Base-by-base conservation (phyloP, 2,888 invertebrate genomes). In the Blastobasis adustella region DNA sequence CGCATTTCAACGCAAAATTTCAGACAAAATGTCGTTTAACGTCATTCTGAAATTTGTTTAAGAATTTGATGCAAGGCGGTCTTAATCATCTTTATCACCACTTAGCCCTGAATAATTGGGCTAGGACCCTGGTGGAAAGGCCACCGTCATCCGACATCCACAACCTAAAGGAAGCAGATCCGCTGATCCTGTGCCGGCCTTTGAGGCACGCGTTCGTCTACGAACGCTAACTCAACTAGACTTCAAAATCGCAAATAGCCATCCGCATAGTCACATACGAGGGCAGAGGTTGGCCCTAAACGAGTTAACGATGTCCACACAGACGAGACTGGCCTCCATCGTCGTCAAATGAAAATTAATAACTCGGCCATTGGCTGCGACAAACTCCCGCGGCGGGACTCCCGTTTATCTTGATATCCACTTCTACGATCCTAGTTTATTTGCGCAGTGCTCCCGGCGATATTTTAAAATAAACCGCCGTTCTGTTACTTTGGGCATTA, bases 261-360 rank as follows among this genome's bases (percentile, higher is more conserved):
- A 23, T 23, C 23, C 23, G 23, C 23, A 23, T 23, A 23, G 23
- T 23, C 3, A 23, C 23, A 45, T 6, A 10, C 10, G 44, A 45
- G 4, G 6, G n/a, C 44, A 45, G 8, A 7, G 3, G 10, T 23
- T 50, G n/a, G 58, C 50, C 58, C 51, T 58, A 62, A 60, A 58
- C 56, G 54, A 67, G 65, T 65, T 59, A 63, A 60, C 63, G 63
- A 63, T 57, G 53, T 64, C 66, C 60, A 62, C 62, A 3, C 44
- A 43, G 42, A 40, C 46, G 39, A 63, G 63, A 61, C 60, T 64
- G 59, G 62, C 69, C 68, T 71, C 71, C 72, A 71, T 72, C 66
- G 60, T 64, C 69, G 71, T 73, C 71, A 73, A 79, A 79, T 79
- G 75, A 78, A 79, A 80, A 82, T 79, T 77, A 80, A 80, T 81